Conservation (phyloP, 2,797 vertebrate species). For the Parauchenoglanis ngamensis region DNA sequence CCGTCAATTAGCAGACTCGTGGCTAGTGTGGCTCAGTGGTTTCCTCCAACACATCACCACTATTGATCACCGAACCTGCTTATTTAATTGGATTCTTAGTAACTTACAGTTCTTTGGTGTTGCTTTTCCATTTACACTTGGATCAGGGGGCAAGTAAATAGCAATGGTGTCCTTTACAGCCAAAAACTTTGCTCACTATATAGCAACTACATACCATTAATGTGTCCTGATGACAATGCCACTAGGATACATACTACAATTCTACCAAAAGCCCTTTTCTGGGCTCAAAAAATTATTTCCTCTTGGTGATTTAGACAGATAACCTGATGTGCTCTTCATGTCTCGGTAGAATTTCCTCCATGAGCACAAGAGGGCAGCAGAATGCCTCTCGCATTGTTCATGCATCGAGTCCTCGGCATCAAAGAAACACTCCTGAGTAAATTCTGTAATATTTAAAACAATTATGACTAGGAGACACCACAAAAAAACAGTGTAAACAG, state of each 20-base stretch:
- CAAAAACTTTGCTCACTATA: not conserved
- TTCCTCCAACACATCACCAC: not conserved
- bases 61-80: not conserved
- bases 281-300: not conserved
- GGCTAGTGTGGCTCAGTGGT: too few species aligned
- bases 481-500: not conserved
- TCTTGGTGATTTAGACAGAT: not conserved
- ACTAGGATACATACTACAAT: not conserved
- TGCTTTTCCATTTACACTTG: not conserved
- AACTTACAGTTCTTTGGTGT: not conserved
- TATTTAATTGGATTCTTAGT: not conserved
- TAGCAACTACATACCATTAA: not conserved
- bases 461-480: not conserved
- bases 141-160: not conserved
- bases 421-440: not conserved
- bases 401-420: too few species aligned
- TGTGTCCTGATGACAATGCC: not conserved
- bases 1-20: not conserved
- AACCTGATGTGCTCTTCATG: not conserved
- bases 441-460: not conserved
- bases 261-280: not conserved
- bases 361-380: conserved; percentile 29
- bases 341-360: not conserved
- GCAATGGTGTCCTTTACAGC: not conserved
- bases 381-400: not conserved